Evolutionary conservation across 2,113 vertebrate species (phyloP).

Genomic region (Hippocampus abdominalis): DNA sequence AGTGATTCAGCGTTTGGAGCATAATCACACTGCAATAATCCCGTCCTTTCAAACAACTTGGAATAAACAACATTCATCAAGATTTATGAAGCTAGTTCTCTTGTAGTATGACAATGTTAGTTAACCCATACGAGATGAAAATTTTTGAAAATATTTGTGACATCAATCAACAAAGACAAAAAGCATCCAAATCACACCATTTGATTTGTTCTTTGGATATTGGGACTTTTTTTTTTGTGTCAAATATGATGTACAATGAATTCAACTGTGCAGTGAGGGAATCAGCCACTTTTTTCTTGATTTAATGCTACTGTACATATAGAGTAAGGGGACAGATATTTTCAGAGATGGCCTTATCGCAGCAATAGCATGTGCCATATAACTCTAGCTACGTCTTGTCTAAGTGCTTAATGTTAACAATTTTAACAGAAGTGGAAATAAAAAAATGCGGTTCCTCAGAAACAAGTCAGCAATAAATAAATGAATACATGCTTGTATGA

Average conservation of each 20-base stretch:
- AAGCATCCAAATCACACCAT: constrained; percentile 10
- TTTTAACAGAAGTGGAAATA: too few species aligned
- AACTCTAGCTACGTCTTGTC: too few species aligned
- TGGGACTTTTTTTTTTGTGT: neutral
- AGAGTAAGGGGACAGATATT: too few species aligned
- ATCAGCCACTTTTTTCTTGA: too few species aligned
- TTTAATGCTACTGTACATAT: too few species aligned
- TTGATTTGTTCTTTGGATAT: neutral
- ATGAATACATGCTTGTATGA: too few species aligned
- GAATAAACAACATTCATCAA: neutral
- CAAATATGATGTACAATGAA: neutral
- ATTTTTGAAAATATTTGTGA: constrained; percentile 17
- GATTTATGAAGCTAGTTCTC: neutral
- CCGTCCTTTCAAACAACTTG: constrained; percentile 1
- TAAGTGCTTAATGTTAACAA: too few species aligned
- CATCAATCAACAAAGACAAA: constrained; percentile 25
- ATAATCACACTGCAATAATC: neutral
- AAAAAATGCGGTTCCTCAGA: too few species aligned
- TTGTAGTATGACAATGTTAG: neutral
- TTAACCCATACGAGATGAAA: neutral
- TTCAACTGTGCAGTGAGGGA: too few species aligned
- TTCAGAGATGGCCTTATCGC: too few species aligned
- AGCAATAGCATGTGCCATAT: too few species aligned
- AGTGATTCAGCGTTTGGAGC: neutral
- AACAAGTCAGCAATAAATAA: too few species aligned